Evolutionary conservation across 2,113 vertebrate genomes (phyloP), one percentile per base, ranked within the genome.

Genomic region (Etheostoma cragini): DNA sequence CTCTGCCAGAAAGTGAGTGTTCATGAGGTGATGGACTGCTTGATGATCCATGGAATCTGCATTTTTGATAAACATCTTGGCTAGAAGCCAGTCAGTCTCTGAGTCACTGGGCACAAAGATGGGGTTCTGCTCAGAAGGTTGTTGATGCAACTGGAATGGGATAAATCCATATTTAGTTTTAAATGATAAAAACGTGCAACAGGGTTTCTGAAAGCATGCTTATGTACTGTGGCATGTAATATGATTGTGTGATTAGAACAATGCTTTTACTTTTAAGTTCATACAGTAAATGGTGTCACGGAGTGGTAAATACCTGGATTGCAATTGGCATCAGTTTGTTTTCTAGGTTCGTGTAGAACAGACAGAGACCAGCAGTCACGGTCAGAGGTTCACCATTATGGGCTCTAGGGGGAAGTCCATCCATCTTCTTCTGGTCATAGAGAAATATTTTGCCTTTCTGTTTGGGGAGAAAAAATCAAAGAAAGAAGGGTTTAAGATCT

Each of bases 401-500:
- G 0, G 19, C 11, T 10, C 77, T 83, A 1, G 68, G 16, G 1
- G 77, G 65, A 65, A 96, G 82, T 63, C 95, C 95, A 2, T 96
- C 93, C 84, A 96, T 42, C 21, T 86, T 93, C 67, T 86, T 92
- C 67, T 95, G 95, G 83, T 97, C 95, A 22, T 88, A 93, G 67
- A 97, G 82, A 89, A 95, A 97, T 50, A 97, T 91, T 30, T 96
- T 96, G 7, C 95, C 96, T 69, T 93, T 94, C 96, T 97, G 84
- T 45, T 14, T 26, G 12, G 8, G 13, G 72, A 6, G 61, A 46
- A 62, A 56, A 76, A 12, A 53, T 1, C 7, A 7, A 30, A 5
- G 1, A 19, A 22, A 54, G 21, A 56, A 19, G 4, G 22, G 45
- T 58, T 16, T 0, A 7, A 71, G 24, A 5, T 17, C 24, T 47